phyloP scores from a whole-genome alignment of 2,113 vertebrate genomes.

The Nyctereutes procyonoides region DNA sequence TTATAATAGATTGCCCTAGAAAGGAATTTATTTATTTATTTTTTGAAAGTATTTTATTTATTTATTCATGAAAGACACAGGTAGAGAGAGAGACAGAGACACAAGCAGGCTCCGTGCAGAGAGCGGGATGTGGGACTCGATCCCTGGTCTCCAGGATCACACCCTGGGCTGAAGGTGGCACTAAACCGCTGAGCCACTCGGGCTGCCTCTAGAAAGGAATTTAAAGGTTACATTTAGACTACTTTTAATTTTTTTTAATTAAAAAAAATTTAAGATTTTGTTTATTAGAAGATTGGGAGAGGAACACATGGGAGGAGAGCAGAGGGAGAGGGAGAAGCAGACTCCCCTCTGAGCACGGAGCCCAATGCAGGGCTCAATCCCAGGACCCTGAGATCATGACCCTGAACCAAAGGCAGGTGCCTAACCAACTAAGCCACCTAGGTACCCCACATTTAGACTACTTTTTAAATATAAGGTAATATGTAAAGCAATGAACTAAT shows the following conservation, averaged over 20 bases:
- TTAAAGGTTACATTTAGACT: constrained; percentile 58
- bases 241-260: constrained; percentile 13
- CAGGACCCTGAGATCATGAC: background rate
- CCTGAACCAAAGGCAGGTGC: background rate
- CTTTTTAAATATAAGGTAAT: constrained; percentile 53
- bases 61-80: too few relatives aligned
- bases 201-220: background rate
- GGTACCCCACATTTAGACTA: constrained; percentile 48
- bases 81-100: too few relatives aligned
- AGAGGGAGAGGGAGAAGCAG: background rate
- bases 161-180: too few relatives aligned
- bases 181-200: too few relatives aligned
- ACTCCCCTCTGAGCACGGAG: background rate
- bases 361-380: background rate
- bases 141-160: too few relatives aligned
- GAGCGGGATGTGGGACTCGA: too few relatives aligned
- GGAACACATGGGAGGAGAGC: background rate
- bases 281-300: background rate
- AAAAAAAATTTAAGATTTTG: background rate
- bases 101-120: too few relatives aligned
- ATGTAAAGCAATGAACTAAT: constrained; percentile 68
- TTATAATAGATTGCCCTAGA: background rate
- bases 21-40: background rate
- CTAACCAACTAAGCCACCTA: background rate
- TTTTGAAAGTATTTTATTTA: too few relatives aligned